phyloP scores from a whole-genome alignment of 2,888 invertebrate species.

The Choristoneura rosaceana region DNA sequence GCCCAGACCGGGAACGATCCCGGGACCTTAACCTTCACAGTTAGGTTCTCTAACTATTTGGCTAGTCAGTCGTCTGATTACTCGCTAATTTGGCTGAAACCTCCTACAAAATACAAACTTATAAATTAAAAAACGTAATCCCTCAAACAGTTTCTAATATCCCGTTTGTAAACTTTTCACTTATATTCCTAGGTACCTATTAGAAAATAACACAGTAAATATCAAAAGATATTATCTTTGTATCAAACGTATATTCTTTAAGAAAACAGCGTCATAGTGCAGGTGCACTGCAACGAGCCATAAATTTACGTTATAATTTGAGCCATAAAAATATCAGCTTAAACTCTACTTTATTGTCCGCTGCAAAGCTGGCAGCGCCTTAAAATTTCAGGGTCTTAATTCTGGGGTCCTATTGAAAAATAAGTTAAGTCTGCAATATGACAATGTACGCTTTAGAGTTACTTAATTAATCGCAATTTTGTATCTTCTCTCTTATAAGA shows the following conservation, averaged over 20 bases:
- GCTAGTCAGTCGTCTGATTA: no score
- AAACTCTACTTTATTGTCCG: not conserved
- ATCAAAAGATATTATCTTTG: no score
- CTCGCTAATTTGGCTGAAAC: no score
- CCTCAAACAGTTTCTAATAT: not conserved
- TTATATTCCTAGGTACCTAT: no score
- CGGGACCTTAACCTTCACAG: no score
- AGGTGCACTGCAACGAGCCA: constrained; percentile 19
- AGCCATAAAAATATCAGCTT: constrained; percentile 17
- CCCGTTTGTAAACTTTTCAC: not conserved
- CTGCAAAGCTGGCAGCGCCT: not conserved
- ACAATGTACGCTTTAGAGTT: not conserved
- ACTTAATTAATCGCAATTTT: no score
- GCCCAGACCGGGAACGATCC: no score
- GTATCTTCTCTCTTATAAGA: no score
- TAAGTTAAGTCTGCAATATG: not conserved
- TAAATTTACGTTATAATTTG: constrained; percentile 18
- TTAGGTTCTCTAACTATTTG: no score
- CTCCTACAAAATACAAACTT: no score
- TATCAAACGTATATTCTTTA: not conserved
- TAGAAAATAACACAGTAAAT: not conserved
- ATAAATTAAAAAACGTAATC: no score
- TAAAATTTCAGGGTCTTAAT: not conserved
- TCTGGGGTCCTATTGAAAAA: not conserved
- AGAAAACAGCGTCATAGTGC: constrained; percentile 7